phyloP scores from a whole-genome alignment of 1,140 invertebrate species.

The Brachionus calyciflorus region DNA sequence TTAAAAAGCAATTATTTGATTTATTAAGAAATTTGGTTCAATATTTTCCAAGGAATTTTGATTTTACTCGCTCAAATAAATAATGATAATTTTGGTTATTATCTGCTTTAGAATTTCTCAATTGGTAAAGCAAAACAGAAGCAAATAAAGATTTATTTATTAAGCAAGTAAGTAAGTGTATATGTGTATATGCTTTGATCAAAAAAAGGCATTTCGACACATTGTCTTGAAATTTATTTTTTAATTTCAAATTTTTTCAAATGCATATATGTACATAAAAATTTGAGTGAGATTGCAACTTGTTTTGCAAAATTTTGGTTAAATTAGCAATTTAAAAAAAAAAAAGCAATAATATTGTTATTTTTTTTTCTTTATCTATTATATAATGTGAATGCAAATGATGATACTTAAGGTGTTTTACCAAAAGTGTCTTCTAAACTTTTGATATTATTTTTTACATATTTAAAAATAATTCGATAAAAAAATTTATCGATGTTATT shows the following conservation, averaged over 20 bases:
- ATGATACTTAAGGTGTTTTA: background rate
- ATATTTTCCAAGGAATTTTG: no score
- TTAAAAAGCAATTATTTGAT: no score
- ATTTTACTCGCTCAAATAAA: no score
- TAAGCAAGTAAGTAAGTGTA: background rate
- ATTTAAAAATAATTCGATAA: background rate
- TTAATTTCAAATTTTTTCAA: background rate
- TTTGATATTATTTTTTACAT: background rate
- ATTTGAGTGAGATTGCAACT: background rate
- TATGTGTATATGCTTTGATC: background rate
- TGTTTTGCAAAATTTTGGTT: constrained; percentile 2
- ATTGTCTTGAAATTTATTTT: constrained; percentile 6
- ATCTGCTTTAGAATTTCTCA: no score
- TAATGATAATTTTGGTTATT: no score
- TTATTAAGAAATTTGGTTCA: no score
- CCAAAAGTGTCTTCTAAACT: background rate
- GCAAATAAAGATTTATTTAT: no score
- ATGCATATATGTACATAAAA: no score
- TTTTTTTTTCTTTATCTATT: no score
- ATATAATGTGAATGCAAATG: no score
- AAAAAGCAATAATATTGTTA: background rate
- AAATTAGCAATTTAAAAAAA: background rate
- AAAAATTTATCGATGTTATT: background rate
- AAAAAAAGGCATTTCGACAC: constrained; percentile 18
- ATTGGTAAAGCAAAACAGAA: no score